These are phyloP conservation scores for Ornithoptera priamus DNA, from an alignment of 2,888 invertebrate species.

Conservation along the genomic window DNA sequence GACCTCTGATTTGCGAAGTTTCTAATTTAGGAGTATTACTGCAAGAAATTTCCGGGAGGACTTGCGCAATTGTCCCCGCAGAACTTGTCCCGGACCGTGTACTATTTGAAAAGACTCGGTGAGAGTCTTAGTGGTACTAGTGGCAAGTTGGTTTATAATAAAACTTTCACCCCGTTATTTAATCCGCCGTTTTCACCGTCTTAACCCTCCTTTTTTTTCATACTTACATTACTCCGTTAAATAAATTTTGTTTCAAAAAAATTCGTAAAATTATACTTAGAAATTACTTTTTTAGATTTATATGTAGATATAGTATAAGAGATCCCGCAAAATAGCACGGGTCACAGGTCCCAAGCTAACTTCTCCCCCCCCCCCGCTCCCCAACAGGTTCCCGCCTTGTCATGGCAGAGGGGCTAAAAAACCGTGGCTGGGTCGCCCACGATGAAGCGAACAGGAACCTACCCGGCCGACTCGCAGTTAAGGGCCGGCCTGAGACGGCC, in stretches of 20 bases:
- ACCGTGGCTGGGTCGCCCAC: too few relatives aligned
- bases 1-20: slow-evolving; percentile 24
- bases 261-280: background rate
- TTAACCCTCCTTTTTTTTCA: background rate
- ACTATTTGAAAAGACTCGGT: slow-evolving; percentile 6
- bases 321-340: too few relatives aligned
- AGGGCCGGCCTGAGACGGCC: too few relatives aligned
- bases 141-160: slow-evolving; percentile 3
- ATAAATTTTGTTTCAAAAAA: background rate
- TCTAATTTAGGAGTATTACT: slow-evolving; percentile 15
- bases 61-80: slow-evolving; percentile 21
- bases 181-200: background rate
- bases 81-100: slow-evolving; percentile 23
- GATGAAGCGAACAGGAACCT: too few relatives aligned
- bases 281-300: background rate
- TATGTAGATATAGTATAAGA: too few relatives aligned
- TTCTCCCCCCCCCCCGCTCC: too few relatives aligned
- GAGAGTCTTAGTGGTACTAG: background rate
- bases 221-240: background rate
- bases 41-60: slow-evolving; percentile 16
- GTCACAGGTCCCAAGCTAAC: too few relatives aligned
- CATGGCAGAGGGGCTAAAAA: too few relatives aligned
- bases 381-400: too few relatives aligned
- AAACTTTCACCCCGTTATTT: background rate
- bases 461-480: too few relatives aligned